phyloP scores from a whole-genome alignment of 1,140 invertebrate species.

The Drosophila rhopaloa region DNA sequence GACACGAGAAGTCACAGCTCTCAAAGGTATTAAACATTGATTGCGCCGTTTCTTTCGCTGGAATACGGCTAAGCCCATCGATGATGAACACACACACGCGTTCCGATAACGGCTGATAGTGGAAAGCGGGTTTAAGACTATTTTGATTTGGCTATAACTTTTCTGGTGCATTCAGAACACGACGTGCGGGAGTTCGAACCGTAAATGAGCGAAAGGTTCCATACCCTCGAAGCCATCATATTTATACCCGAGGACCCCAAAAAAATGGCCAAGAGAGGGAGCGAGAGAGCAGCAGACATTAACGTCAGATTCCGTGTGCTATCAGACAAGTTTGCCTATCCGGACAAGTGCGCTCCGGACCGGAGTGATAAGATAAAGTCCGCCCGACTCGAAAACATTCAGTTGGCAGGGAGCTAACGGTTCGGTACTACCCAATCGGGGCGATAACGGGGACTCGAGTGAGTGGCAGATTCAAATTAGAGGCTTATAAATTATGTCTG shows the following conservation, averaged over 20 bases:
- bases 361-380: slow-evolving; percentile 40
- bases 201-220: slow-evolving; percentile 73
- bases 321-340: slow-evolving; percentile 55
- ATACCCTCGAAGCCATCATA: slow-evolving; percentile 67
- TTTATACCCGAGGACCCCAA: slow-evolving; percentile 43
- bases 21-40: slow-evolving; percentile 73
- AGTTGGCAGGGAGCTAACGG: slow-evolving; percentile 19
- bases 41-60: slow-evolving; percentile 25
- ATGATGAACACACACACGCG: slow-evolving; percentile 24
- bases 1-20: slow-evolving; percentile 62
- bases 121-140: not conserved
- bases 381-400: slow-evolving; percentile 35
- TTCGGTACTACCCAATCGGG: slow-evolving; percentile 22
- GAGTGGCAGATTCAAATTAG: slow-evolving; percentile 46
- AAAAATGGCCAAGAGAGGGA: slow-evolving; percentile 45
- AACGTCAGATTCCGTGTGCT: slow-evolving; percentile 34
- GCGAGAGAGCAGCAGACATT: slow-evolving; percentile 35
- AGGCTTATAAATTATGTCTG: slow-evolving; percentile 42
- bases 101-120: slow-evolving; percentile 28
- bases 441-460: slow-evolving; percentile 9
- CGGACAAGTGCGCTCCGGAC: slow-evolving; percentile 43
- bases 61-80: slow-evolving; percentile 48
- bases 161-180: slow-evolving; percentile 37
- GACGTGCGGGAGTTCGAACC: slow-evolving; percentile 42
- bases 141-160: slow-evolving; percentile 17